These are phyloP conservation scores for Heliconius hermathena DNA, from an alignment of 1,140 invertebrate species.

Conservation along the genomic window DNA sequence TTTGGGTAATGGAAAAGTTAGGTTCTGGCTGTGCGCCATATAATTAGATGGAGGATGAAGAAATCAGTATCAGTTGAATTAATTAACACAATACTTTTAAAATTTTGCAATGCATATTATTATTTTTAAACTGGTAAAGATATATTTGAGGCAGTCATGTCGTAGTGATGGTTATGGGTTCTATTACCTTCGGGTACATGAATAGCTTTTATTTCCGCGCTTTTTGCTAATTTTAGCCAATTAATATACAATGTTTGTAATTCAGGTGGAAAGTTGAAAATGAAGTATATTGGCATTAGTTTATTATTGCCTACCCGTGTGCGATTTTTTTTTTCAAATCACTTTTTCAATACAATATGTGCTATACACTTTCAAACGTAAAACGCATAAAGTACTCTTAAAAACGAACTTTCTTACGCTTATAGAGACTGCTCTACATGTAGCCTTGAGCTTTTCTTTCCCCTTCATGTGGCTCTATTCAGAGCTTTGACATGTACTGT, in stretches of 20 bases:
- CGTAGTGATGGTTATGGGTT: too few species aligned
- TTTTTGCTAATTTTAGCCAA: too few species aligned
- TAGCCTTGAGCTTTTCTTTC: slow-evolving; percentile 12
- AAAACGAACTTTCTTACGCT: background rate
- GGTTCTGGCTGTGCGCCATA: slow-evolving; percentile 28
- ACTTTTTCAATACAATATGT: background rate
- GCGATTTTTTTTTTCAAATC: background rate
- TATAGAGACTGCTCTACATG: background rate
- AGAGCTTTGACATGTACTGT: background rate
- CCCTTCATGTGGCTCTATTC: background rate
- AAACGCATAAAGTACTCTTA: background rate
- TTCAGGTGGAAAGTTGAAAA: too few species aligned
- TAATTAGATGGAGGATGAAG: slow-evolving; percentile 31
- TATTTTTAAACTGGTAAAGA: too few species aligned
- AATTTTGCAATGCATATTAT: too few species aligned
- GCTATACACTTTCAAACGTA: background rate
- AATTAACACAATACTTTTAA: background rate
- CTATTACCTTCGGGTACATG: too few species aligned
- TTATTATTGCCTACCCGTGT: too few species aligned
- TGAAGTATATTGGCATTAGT: too few species aligned
- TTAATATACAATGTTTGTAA: too few species aligned
- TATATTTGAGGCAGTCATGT: too few species aligned
- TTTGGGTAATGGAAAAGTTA: slow-evolving; percentile 38
- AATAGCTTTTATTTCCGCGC: too few species aligned
- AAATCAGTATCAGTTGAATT: slow-evolving; percentile 20